phyloP scores from a whole-genome alignment of 2,888 invertebrate species.

The Diarsia dahlii region DNA sequence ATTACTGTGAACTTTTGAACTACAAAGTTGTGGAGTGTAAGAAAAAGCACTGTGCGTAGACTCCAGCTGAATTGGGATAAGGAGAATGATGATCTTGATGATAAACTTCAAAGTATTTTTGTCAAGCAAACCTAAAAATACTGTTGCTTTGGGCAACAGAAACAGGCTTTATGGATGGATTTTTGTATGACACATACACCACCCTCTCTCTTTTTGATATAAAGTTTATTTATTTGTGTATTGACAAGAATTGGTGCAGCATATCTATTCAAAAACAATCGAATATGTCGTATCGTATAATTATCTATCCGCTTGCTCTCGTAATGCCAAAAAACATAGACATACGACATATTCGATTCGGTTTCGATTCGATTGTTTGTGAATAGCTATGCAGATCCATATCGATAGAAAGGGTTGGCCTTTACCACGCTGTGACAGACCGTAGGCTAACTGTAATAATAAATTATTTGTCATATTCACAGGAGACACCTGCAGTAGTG shows the following conservation, averaged over 20 bases:
- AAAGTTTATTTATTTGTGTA: background rate
- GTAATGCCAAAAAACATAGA: too few species aligned
- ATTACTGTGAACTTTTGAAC: background rate
- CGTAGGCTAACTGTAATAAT: background rate
- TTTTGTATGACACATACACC: too few species aligned
- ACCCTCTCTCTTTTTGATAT: background rate
- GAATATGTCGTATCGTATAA: too few species aligned
- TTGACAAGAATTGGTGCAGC: background rate
- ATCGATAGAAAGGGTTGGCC: background rate
- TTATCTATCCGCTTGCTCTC: too few species aligned
- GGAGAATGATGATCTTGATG: background rate
- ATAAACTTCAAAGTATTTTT: background rate
- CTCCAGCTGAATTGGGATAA: background rate
- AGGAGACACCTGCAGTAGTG: conserved; percentile 66
- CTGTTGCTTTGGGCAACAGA: too few species aligned
- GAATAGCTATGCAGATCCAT: too few species aligned
- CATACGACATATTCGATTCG: too few species aligned
- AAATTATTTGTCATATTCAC: conserved; percentile 37
- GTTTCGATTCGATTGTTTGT: too few species aligned
- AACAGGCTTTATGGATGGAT: too few species aligned
- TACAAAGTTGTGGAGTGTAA: background rate
- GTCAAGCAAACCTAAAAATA: background rate
- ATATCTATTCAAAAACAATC: too few species aligned
- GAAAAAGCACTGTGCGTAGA: background rate
- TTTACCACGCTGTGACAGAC: background rate